phyloP scores from a whole-genome alignment of 1,140 invertebrate genomes.

The Nautilus pompilius region DNA sequence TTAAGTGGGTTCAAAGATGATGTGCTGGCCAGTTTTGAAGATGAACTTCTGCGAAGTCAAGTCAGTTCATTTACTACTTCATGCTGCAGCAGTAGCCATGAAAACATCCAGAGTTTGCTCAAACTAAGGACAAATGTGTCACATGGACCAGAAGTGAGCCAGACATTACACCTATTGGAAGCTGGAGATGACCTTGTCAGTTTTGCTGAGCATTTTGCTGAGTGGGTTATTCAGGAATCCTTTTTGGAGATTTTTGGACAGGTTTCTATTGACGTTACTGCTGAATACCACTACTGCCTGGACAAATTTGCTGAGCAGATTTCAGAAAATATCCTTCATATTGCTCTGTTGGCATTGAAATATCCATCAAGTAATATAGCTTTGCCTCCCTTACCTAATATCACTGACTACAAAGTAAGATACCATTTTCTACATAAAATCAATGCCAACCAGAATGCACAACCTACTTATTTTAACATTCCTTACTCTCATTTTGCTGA shows the following conservation, averaged over 20 bases:
- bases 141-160: conserved; percentile 2
- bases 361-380: conserved; percentile 14
- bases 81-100: conserved; percentile 6
- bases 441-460: not conserved
- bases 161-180: conserved; percentile 1
- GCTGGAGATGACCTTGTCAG: conserved; percentile 18
- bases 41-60: conserved; percentile 28
- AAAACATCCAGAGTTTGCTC: conserved; percentile 1
- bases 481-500: conserved; percentile 5
- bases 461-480: not conserved
- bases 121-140: conserved; percentile 2
- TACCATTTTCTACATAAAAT: not conserved
- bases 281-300: conserved; percentile 1
- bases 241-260: conserved; percentile 11
- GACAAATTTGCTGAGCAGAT: conserved; percentile 23
- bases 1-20: conserved; percentile 33
- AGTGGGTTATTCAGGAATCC: conserved; percentile 23
- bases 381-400: not conserved
- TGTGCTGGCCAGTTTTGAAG: conserved; percentile 33
- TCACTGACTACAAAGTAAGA: not conserved
- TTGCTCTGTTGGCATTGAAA: conserved; percentile 13
- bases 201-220: conserved; percentile 28
- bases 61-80: conserved; percentile 7
- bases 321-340: conserved; percentile 17
- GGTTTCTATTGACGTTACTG: not conserved